Evolutionary conservation across 2,113 vertebrate species (phyloP).

Genomic region (Poecilia latipinna): DNA sequence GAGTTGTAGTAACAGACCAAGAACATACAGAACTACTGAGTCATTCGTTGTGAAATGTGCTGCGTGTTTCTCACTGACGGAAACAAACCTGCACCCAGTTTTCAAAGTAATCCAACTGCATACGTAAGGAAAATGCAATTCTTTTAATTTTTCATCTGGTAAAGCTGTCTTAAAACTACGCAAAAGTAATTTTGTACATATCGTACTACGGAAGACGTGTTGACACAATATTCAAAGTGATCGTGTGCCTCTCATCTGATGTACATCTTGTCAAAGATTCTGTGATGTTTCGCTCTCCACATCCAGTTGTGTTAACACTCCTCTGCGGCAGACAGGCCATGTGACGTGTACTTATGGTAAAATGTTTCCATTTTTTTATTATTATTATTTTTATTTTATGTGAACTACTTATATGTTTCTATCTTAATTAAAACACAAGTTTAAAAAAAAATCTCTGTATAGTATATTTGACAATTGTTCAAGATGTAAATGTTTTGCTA

Average conservation of each 20-base stretch:
- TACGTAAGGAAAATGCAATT: too few species aligned
- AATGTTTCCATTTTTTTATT: constrained; percentile 52
- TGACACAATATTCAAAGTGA: constrained; percentile 57
- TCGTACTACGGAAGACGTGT: constrained; percentile 51
- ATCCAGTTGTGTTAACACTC: constrained; percentile 24
- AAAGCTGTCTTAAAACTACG: constrained; percentile 12
- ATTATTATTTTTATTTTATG: constrained; percentile 44
- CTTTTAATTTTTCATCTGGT: too few species aligned
- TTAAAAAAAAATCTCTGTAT: constrained; percentile 62
- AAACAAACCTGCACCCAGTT: too few species aligned
- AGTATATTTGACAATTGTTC: constrained; percentile 76
- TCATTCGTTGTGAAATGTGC: too few species aligned
- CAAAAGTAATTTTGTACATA: constrained; percentile 52
- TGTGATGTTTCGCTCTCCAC: constrained; percentile 30
- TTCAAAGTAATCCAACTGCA: too few species aligned
- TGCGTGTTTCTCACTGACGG: too few species aligned
- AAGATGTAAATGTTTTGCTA: constrained; percentile 82
- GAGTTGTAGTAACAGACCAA: not conserved
- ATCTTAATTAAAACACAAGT: constrained; percentile 56
- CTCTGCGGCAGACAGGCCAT: constrained; percentile 2
- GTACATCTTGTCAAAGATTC: constrained; percentile 1
- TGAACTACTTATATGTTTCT: constrained; percentile 71
- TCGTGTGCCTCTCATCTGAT: constrained; percentile 28
- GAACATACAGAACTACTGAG: not conserved
- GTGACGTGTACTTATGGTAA: constrained; percentile 63